Conservation (phyloP, 2,797 vertebrate genomes). For the Danio albolineatus region DNA sequence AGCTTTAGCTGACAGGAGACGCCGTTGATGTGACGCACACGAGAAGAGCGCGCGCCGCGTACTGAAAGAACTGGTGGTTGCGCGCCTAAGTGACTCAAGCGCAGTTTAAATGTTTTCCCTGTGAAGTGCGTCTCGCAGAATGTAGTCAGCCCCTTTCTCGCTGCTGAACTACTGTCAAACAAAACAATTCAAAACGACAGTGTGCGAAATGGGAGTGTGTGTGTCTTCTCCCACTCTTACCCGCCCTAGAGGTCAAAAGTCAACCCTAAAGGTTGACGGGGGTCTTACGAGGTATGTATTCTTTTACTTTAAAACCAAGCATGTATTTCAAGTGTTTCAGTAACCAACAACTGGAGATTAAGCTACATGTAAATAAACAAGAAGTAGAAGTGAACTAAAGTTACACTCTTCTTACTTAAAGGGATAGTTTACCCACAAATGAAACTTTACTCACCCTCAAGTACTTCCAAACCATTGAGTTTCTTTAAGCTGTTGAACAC, state of each 20-base stretch:
- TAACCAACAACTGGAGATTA: background rate
- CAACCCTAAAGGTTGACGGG: background rate
- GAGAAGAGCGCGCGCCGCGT: background rate
- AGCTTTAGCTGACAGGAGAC: slow-evolving; percentile 6
- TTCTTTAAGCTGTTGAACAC: no score
- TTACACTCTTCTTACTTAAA: background rate
- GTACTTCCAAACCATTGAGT: background rate
- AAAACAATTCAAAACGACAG: background rate
- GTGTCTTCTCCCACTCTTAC: background rate
- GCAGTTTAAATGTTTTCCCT: slow-evolving; percentile 39
- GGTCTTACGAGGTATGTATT: background rate
- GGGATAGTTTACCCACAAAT: no score
- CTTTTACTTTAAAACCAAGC: background rate
- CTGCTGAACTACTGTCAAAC: background rate
- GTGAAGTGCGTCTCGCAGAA: slow-evolving; percentile 1
- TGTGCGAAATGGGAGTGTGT: background rate
- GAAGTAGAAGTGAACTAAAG: background rate
- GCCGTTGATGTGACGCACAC: slow-evolving; percentile 3
- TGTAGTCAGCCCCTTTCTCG: slow-evolving; percentile 35
- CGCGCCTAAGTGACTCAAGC: slow-evolving; percentile 17
- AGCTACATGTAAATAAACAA: background rate
- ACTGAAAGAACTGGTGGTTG: background rate
- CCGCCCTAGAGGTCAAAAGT: background rate
- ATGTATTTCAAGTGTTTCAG: background rate
- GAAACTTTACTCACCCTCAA: no score